These are phyloP conservation scores for Eulithis testata DNA, from an alignment of 2,888 invertebrate species.

Conservation along the genomic window DNA sequence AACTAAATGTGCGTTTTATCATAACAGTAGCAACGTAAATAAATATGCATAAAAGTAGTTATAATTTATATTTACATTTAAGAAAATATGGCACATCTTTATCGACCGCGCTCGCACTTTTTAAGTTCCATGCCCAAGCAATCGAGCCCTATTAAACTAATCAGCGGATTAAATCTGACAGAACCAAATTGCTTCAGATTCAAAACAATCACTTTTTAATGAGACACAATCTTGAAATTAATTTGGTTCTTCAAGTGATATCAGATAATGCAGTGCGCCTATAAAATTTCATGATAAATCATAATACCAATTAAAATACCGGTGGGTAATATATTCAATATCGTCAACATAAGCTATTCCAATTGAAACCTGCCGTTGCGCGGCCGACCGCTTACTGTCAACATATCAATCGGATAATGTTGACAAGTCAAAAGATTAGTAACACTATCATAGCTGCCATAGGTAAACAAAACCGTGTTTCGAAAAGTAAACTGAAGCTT, in stretches of 20 bases:
- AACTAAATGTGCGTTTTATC: constrained; percentile 57
- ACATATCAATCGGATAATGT: constrained; percentile 36
- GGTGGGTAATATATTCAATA: constrained; percentile 81
- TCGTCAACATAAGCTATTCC: constrained; percentile 63
- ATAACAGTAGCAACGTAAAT: constrained; percentile 72
- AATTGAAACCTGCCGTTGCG: constrained; percentile 63
- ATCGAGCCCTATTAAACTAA: constrained; percentile 63
- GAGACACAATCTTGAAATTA: constrained; percentile 23
- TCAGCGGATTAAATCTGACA: constrained; percentile 45
- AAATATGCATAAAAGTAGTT: constrained; percentile 79
- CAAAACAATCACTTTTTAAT: constrained; percentile 1
- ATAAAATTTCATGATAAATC: constrained; percentile 66
- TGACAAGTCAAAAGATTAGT: constrained; percentile 28
- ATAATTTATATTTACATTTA: constrained; percentile 83
- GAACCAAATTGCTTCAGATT: constrained; percentile 29
- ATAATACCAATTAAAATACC: constrained; percentile 84
- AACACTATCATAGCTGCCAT: background rate
- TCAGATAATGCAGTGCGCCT: constrained; percentile 65
- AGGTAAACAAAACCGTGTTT: too few species aligned
- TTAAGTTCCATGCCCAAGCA: constrained; percentile 54
- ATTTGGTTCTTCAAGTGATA: constrained; percentile 38
- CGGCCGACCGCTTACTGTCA: constrained; percentile 64
- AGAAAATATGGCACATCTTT: constrained; percentile 84
- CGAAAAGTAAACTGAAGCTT: too few species aligned
- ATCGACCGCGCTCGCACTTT: constrained; percentile 73